Evolutionary conservation across 2,797 vertebrate species (phyloP).

Genomic region (Sebastes itinus): DNA sequence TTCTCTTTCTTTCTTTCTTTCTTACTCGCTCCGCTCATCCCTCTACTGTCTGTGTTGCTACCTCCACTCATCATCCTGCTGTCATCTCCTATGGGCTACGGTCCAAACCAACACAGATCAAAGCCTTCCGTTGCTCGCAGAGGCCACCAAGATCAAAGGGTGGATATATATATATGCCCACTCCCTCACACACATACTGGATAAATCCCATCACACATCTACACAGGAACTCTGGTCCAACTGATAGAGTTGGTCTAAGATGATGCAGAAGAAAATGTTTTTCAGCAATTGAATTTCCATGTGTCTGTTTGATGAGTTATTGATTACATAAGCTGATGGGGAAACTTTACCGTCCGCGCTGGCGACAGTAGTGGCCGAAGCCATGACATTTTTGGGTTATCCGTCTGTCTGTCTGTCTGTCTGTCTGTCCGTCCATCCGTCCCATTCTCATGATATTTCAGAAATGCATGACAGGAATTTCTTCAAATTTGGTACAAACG

Average conservation of each 20-base stretch:
- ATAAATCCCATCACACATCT: constrained; percentile 28
- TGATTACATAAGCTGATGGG: background rate
- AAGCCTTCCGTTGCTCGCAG: constrained; percentile 44
- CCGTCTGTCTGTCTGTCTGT: no score
- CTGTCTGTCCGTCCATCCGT: no score
- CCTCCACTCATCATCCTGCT: constrained; percentile 47
- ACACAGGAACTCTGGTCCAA: background rate
- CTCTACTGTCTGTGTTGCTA: constrained; percentile 13
- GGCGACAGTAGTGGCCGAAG: background rate
- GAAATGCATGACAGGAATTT: no score
- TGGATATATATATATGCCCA: constrained; percentile 35
- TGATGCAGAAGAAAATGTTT: background rate
- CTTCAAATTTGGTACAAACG: background rate
- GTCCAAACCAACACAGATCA: constrained; percentile 57
- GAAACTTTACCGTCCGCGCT: background rate
- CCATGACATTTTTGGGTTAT: background rate
- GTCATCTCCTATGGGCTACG: constrained; percentile 50
- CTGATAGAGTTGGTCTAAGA: constrained; percentile 1
- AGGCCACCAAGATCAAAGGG: constrained; percentile 57
- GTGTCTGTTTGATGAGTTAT: background rate
- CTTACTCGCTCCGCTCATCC: constrained; percentile 34
- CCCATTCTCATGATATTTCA: background rate
- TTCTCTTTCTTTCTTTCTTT: constrained; percentile 15
- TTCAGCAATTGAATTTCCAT: background rate
- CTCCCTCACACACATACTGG: constrained; percentile 4